A percentile compares a stretch with the other conserved stretches of the same genome.
Conservation (phyloP, 2,797 vertebrate species). For the Silurus lanzhouensis region DNA sequence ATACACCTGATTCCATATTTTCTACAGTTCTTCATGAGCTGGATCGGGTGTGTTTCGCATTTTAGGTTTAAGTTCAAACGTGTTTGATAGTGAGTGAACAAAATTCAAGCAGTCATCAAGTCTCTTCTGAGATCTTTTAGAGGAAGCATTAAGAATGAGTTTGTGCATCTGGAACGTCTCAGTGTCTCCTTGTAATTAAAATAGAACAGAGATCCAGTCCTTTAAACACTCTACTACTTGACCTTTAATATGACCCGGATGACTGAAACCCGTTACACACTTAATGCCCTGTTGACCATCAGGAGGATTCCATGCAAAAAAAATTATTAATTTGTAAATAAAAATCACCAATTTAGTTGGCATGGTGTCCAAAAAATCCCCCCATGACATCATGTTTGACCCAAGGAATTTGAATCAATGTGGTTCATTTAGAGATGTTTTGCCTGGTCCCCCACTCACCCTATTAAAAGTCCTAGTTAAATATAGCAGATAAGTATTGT, state of each 20-base stretch:
- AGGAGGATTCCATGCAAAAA: neutral
- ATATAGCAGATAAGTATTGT: constrained; percentile 46
- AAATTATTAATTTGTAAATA: neutral
- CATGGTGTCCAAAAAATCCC: neutral
- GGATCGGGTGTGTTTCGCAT: neutral
- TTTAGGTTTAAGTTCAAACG: neutral
- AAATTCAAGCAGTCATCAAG: neutral
- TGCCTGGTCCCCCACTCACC: neutral
- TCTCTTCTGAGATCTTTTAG: neutral
- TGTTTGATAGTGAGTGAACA: neutral
- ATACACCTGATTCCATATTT: neutral
- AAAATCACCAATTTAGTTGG: neutral
- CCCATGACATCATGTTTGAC: neutral
- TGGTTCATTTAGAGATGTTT: neutral
- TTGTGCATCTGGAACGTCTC: neutral
- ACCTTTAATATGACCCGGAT: neutral
- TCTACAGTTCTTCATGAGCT: neutral
- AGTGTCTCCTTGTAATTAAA: neutral
- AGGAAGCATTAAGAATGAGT: neutral
- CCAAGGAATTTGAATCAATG: neutral
- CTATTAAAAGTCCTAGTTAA: constrained; percentile 27
- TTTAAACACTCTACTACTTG: neutral
- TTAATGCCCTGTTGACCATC: neutral
- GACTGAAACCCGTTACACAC: neutral
- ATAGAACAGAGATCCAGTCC: neutral